Conservation (phyloP, 2,113 vertebrate species). For the Pardalotus punctatus region DNA sequence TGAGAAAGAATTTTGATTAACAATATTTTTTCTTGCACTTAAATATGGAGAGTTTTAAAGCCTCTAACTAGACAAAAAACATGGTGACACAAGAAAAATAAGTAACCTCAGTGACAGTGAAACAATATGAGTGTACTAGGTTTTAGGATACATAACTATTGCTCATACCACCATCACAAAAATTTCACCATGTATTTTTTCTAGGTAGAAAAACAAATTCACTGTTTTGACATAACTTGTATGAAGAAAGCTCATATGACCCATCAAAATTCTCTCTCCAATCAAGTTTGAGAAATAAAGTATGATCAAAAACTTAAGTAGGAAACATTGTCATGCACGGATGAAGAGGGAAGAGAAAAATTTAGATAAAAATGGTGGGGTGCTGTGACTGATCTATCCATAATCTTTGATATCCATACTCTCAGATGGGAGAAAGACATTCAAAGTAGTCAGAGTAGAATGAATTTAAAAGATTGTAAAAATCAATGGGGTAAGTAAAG, state of each 20-base stretch:
- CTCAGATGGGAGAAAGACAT: neutral
- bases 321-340: neutral
- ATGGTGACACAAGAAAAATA: neutral
- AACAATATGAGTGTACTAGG: neutral
- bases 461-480: neutral
- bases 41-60: neutral
- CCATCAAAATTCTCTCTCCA: neutral
- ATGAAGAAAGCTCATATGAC: neutral
- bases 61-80: neutral
- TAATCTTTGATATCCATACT: neutral
- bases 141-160: neutral
- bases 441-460: neutral
- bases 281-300: neutral
- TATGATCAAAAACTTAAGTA: neutral
- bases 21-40: neutral
- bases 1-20: neutral
- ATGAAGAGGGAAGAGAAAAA: neutral
- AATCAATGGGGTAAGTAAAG: neutral
- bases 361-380: neutral
- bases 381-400: neutral
- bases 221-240: neutral
- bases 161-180: neutral
- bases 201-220: neutral
- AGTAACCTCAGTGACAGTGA: neutral
- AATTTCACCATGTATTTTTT: neutral